Evolutionary conservation across 2,113 vertebrate species (phyloP).

Genomic region (Podocnemis expansa): DNA sequence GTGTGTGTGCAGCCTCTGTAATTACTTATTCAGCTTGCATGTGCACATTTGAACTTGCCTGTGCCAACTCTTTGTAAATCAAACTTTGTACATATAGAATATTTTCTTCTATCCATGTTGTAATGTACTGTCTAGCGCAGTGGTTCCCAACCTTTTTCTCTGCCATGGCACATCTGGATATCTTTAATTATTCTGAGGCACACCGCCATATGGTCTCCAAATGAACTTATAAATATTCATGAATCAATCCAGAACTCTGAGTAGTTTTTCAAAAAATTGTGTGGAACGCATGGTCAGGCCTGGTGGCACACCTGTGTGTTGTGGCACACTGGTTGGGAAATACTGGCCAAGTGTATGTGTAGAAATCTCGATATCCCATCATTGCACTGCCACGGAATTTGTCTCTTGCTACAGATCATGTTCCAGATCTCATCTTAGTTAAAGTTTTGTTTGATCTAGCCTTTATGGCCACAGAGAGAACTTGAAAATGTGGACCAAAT

Average conservation of each 20-base stretch:
- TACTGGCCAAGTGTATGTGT: too few relatives aligned
- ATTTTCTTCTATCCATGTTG: background rate
- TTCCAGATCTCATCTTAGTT: background rate
- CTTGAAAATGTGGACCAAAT: background rate
- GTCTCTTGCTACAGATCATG: background rate
- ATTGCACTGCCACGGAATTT: background rate
- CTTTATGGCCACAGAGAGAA: background rate
- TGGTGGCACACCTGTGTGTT: too few relatives aligned
- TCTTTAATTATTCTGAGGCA: too few relatives aligned
- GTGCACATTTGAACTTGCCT: background rate
- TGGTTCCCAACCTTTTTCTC: too few relatives aligned
- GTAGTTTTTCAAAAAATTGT: too few relatives aligned
- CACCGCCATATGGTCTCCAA: too few relatives aligned
- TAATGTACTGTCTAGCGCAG: too few relatives aligned
- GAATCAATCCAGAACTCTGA: too few relatives aligned
- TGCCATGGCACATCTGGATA: too few relatives aligned
- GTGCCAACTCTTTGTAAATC: background rate
- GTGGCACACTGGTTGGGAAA: too few relatives aligned
- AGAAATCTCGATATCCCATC: fast-evolving
- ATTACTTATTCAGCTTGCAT: background rate
- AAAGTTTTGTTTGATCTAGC: background rate
- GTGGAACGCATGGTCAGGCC: too few relatives aligned
- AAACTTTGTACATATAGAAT: background rate
- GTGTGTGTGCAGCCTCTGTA: background rate
- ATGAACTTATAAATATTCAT: too few relatives aligned